Base-by-base conservation (phyloP, 2,888 invertebrate genomes). In the Ennomos quercinarius region DNA sequence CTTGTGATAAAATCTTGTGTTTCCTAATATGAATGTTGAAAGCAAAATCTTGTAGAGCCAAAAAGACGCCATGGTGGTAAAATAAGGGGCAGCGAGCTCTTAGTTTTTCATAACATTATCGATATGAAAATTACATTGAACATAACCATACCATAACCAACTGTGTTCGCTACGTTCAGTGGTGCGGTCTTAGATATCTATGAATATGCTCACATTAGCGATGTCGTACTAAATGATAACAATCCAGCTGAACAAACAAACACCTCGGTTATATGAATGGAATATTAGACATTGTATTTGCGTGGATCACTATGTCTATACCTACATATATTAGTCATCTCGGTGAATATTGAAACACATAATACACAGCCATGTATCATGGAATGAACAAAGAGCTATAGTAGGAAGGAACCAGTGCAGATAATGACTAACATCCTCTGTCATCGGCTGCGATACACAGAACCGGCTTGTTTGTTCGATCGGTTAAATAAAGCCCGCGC, bases 211-310 rank as follows among this genome's bases (percentile, higher is more conserved):
- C 54, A 52, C 52, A 74, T 75, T 77, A 77, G 58, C 77, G 68
- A 61, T 53, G 62, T 70, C 57, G 60, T 71, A 67, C 60, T 74
- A 74, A 78, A 68, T 51, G 61, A 64, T 66, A 72, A 59, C 44
- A 53, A 59, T 66, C 61, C 69, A 72, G 68, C 66, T 72, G 72
- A 73, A 74, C 73, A 73, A 74, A 73, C 73, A 73, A 74, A 73
- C 67, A 61, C 45, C 50, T 57, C 49, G 61, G 52, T 63, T 63
- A 70, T 70, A 77, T 81, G 80, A 87, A 84, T 83, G 83, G 79
- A 82, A 77, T 74, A 78, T 81, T 79, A 78, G 78, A 79, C 81
- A 83, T 81, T 81, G 81, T 64, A 40, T 62, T 62, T 45, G 59
- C 59, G 48, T 57, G 35, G 70, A 66, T 61, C 17, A n/a, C 42